These are phyloP conservation scores for Amphiprion ocellaris DNA, from an alignment of 2,113 vertebrate species.

Conservation along the genomic window DNA sequence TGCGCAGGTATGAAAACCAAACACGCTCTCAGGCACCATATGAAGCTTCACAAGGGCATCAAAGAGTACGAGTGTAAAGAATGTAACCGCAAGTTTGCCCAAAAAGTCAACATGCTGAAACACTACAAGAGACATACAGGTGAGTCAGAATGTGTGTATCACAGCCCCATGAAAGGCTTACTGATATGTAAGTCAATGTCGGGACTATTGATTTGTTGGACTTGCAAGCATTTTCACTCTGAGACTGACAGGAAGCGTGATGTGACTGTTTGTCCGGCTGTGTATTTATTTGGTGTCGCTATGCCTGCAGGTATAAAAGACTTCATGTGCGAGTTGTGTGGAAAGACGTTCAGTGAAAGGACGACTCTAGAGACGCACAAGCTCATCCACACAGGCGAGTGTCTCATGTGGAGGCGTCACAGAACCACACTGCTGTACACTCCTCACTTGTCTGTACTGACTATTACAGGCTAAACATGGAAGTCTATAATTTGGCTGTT, in stretches of 20 bases:
- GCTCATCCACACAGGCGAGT: conserved; percentile 95
- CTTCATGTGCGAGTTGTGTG: conserved; percentile 98
- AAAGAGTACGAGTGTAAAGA: conserved; percentile 98
- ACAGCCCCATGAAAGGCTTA: too few species aligned
- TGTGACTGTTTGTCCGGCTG: neutral
- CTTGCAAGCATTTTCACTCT: neutral
- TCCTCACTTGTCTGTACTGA: neutral
- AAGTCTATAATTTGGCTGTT: neutral
- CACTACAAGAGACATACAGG: conserved; percentile 98
- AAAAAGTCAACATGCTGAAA: conserved; percentile 99
- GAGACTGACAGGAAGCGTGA: neutral
- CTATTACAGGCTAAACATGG: neutral
- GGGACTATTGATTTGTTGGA: neutral
- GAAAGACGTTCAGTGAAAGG: conserved; percentile 97
- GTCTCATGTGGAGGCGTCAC: neutral
- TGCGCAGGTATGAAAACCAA: conserved; percentile 98
- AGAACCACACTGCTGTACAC: neutral
- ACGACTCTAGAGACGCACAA: conserved; percentile 99
- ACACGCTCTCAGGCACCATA: conserved; percentile 97
- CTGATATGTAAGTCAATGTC: too few species aligned
- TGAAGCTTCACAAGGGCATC: conserved; percentile 99
- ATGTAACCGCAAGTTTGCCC: conserved; percentile 97
- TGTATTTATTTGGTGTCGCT: neutral
- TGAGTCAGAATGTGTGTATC: conserved; percentile 63
- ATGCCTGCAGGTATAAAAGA: conserved; percentile 93